Evolutionary conservation across 2,797 vertebrate genomes (phyloP), one percentile per base, ranked within the genome.

Genomic region (Propithecus perrieri): DNA sequence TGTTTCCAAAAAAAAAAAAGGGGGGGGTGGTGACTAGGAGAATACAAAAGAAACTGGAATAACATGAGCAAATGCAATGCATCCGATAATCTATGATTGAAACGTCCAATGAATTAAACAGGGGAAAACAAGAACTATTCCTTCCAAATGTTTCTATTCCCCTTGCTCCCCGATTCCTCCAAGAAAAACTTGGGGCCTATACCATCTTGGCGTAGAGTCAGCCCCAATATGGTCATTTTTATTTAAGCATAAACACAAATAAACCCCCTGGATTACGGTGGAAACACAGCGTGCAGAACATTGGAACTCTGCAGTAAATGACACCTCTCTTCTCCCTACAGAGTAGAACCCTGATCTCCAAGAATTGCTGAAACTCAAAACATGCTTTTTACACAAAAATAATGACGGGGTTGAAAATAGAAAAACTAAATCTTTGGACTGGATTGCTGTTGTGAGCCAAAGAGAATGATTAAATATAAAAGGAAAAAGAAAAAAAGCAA

Each of bases 321-420:
- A 94, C 84, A 79, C 80, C 96, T 86, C 85, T 94, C 89, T 74
- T 93, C 81, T 87, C 87, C 95, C 87, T 55, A 71, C 67, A 75
- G 96, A 94, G 92, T 28, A 71, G 18, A 89, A 67, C 85, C 72
- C 55, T 89, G 76, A 97, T 59, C 84, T 83, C 85, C 81, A 84
- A 2, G 41, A 94, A 97, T n/a, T 74, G 85, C 76, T 94, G 11
- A 76, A 94, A 93, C 92, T 93, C 92, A 96, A 96, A 97, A 91
- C 95, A 97, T 87, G 96, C 92, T 97, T 97, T 95, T 97, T 95
- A 96, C 91, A 97, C 93, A 96, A 98, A 98, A 95, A 96, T 94
- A 95, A 94, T 67, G 85, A 96, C 50, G 48, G 71, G 41, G 24
- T 65, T 97, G 95, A 85, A 97, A 95, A 97, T 14, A 91, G 57